These are phyloP conservation scores for Hylaeus volcanicus DNA, from an alignment of 1,140 invertebrate species.

Conservation along the genomic window DNA sequence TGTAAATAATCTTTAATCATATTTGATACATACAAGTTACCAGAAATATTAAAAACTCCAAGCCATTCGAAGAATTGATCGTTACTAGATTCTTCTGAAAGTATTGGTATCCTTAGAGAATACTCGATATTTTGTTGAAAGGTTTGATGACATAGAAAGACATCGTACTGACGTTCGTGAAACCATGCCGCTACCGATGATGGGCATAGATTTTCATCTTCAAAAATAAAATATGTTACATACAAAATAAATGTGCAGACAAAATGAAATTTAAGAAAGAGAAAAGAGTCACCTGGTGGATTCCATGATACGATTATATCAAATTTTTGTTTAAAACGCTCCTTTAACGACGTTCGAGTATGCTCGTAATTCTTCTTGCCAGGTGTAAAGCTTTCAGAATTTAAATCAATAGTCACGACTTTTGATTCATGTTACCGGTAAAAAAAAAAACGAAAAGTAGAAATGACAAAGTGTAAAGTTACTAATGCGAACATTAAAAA, in stretches of 20 bases:
- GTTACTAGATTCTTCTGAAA: conserved; percentile 63
- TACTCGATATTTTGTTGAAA: conserved; percentile 68
- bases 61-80: conserved; percentile 82
- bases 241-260: neutral
- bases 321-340: conserved; percentile 74
- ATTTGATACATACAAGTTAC: conserved; percentile 74
- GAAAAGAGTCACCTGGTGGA: conserved; percentile 76
- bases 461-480: conserved; percentile 13
- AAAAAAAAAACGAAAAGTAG: conserved; percentile 61
- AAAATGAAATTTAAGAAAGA: conserved; percentile 28
- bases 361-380: conserved; percentile 81
- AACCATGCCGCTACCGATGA: conserved; percentile 84
- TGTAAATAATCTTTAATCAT: conserved; percentile 17
- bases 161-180: conserved; percentile 74
- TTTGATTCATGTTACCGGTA: conserved; percentile 63
- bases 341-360: conserved; percentile 74
- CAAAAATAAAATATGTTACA: conserved; percentile 55
- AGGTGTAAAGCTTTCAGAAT: conserved; percentile 76
- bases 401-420: conserved; percentile 82
- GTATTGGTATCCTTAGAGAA: conserved; percentile 74
- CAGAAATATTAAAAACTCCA: conserved; percentile 79
- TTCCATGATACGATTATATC: conserved; percentile 82
- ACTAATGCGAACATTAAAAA: conserved; percentile 1
- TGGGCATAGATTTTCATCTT: conserved; percentile 81
- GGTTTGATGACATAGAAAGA: conserved; percentile 77